Evolutionary conservation across 2,797 vertebrate genomes (phyloP).

Genomic region (Rhabdophis nuchalis): DNA sequence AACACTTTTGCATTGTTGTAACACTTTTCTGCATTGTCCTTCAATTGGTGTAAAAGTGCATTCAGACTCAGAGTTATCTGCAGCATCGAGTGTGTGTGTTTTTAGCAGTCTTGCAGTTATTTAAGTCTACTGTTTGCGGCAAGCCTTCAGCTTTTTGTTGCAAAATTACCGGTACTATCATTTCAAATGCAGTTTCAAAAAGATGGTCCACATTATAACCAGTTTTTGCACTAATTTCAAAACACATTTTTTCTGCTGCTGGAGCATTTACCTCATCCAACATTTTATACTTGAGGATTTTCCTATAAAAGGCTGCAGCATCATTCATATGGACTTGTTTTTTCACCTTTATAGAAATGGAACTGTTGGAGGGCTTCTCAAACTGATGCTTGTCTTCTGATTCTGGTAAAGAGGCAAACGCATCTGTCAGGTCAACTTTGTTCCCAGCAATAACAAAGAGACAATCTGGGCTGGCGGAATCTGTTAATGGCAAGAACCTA

Average conservation of each 20-base stretch:
- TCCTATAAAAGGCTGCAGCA: conserved; percentile 81
- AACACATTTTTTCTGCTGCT: conserved; percentile 89
- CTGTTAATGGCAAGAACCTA: conserved; percentile 90
- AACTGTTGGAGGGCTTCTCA: conserved; percentile 34
- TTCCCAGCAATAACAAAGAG: conserved; percentile 93
- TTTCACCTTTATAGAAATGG: conserved; percentile 51
- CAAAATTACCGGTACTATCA: conserved; percentile 84
- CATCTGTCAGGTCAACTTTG: conserved; percentile 87
- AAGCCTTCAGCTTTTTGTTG: conserved; percentile 79
- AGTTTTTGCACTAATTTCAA: conserved; percentile 95
- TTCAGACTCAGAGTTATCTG: conserved; percentile 15
- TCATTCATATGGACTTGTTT: conserved; percentile 85
- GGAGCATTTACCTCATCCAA: conserved; percentile 81
- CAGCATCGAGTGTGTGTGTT: conserved; percentile 74
- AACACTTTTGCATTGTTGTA: background rate
- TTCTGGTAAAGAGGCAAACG: conserved; percentile 42
- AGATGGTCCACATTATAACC: conserved; percentile 88
- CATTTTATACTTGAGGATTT: conserved; percentile 87
- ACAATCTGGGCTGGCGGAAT: conserved; percentile 89
- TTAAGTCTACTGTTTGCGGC: conserved; percentile 81
- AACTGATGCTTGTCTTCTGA: conserved; percentile 33
- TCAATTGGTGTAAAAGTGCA: background rate
- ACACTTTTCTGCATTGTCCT: background rate
- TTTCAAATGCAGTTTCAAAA: conserved; percentile 90
- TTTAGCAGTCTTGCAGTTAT: conserved; percentile 66